These are phyloP conservation scores for Phyllopteryx taeniolatus DNA, from an alignment of 2,113 vertebrate genomes.

Conservation along the genomic window DNA sequence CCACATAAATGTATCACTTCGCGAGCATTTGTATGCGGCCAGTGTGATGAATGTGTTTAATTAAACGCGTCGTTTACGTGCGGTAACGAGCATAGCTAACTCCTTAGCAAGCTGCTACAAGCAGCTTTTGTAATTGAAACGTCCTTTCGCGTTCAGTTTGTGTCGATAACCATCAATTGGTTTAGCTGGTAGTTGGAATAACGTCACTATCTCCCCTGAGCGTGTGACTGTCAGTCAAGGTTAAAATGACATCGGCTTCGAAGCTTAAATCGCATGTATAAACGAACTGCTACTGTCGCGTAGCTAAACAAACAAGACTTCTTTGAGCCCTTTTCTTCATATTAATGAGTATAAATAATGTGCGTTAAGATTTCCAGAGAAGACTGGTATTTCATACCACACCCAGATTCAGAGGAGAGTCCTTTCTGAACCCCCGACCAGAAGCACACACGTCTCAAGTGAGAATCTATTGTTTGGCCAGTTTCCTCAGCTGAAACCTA, in stretches of 20 bases:
- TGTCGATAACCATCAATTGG: neutral
- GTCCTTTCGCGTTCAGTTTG: neutral
- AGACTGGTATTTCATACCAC: conserved; percentile 21
- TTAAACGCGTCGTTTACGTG: neutral
- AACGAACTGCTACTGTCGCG: neutral
- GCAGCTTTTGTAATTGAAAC: neutral
- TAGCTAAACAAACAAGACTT: neutral
- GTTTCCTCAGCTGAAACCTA: neutral
- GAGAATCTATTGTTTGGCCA: conserved; percentile 15
- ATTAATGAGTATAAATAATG: neutral
- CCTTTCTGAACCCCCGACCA: conserved; percentile 9
- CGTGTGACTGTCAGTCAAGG: neutral
- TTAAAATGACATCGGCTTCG: neutral
- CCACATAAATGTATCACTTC: neutral
- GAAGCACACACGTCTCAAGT: conserved; percentile 44
- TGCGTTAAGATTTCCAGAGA: conserved; percentile 43
- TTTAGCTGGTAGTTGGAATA: neutral
- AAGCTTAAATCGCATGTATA: neutral
- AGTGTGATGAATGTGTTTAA: neutral
- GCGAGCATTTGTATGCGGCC: neutral
- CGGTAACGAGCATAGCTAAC: conserved; percentile 2
- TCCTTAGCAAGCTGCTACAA: conserved; percentile 13
- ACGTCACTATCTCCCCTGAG: neutral
- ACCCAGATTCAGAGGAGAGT: conserved; percentile 24
- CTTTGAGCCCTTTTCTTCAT: neutral